Conservation (phyloP, 2,797 vertebrate species). For the Acipenser oxyrinchus region DNA sequence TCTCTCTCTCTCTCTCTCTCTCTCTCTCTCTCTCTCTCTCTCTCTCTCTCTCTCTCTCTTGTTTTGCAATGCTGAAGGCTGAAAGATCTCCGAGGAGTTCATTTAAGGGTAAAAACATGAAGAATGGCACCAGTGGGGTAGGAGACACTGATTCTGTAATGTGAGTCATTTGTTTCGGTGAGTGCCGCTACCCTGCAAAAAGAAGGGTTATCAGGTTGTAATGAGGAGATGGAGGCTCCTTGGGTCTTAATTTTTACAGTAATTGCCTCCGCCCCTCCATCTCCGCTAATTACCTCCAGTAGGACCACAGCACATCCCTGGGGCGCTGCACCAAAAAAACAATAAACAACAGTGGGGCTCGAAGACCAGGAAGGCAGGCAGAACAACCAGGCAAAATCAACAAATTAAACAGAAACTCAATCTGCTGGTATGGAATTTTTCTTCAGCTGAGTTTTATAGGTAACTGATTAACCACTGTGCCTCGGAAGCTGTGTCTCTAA, state of each 20-base stretch:
- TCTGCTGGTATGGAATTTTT: constrained; percentile 2
- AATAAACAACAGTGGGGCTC: constrained; percentile 40
- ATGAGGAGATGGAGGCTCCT: constrained; percentile 20
- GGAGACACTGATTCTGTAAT: constrained; percentile 27
- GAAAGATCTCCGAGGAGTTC: constrained; percentile 22
- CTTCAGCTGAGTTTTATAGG: constrained; percentile 10
- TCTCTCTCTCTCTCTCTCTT: constrained; percentile 5
- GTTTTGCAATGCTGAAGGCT: constrained; percentile 12
- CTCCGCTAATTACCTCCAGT: constrained; percentile 44
- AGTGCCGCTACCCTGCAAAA: constrained; percentile 23
- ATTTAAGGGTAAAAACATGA: constrained; percentile 31
- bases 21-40: neutral
- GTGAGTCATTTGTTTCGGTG: constrained; percentile 25
- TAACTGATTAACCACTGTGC: neutral
- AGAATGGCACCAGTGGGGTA: constrained; percentile 21
- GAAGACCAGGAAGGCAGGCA: constrained; percentile 27
- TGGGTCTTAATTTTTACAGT: constrained; percentile 33
- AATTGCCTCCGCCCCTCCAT: constrained; percentile 42
- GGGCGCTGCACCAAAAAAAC: constrained; percentile 40
- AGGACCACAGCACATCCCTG: constrained; percentile 37
- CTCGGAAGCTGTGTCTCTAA: too few relatives aligned
- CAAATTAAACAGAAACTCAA: constrained; percentile 27
- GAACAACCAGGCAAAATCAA: constrained; percentile 26
- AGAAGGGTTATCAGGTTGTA: constrained; percentile 25
- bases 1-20: neutral